Base-by-base conservation (phyloP, 2,888 invertebrate species). In the Hypolimnas misippus region DNA sequence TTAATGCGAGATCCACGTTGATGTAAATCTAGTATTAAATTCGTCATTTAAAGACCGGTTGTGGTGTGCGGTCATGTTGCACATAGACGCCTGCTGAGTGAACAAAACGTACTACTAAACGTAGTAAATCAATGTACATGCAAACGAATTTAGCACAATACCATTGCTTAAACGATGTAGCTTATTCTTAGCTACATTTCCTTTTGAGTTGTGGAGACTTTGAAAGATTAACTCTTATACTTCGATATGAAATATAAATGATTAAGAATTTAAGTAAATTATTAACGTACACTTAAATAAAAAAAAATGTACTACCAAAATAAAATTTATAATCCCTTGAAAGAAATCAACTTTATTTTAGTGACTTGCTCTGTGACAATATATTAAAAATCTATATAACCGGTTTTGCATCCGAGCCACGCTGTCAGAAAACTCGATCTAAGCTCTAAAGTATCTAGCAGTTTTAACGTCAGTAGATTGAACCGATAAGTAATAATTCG, bases 41-140 rank as follows among this genome's bases (percentile, higher is more conserved):
- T 56, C 35, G 46, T 67, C 38, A 50, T 53, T 40, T 72, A 70
- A 70, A 73, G 75, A 82, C 79, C 81, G 83, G 82, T 82, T 79
- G 77, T 76, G 46, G 59, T 77, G 81, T 79, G 83, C 80, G 83
- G 82, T 82, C 78, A 80, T 76, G 76, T 78, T 76, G 73, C 73
- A 74, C 72, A 69, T 54, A 52, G 68, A 60, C 71, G 73, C 63
- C 68, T 60, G 54, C 16, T 56, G 31, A 31, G 40, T 17, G 35
- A 44, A 42, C 49, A 52, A 8, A 14, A 21, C 44, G 19, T n/a
- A 14, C 8, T 25, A 49, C n/a, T 49, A n/a, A 46, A 46, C 44
- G 21, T 46, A 21, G 44, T 19, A 21, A 46, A 21, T 46, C 19
- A 46, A 46, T 46, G 19, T 19, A 21, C 12, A 12, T 3, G 17